Percentiles rank a stretch among this genome's conserved stretches.
Evolutionary conservation across 2,888 invertebrate genomes (phyloP).

Genomic region (Lithophane semibrunnea): DNA sequence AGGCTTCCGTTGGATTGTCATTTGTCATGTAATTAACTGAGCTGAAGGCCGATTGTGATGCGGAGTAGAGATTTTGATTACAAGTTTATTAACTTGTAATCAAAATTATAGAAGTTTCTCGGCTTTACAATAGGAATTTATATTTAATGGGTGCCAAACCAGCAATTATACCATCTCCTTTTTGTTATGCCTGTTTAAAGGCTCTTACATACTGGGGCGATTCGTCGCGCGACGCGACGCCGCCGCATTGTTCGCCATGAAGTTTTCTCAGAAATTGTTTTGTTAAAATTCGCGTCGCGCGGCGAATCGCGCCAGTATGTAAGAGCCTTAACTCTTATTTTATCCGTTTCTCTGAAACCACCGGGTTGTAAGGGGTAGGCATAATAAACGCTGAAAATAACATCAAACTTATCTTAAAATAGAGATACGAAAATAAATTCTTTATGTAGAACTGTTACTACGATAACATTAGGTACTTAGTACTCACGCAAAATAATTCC

Average conservation of each 20-base stretch:
- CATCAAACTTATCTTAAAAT: background rate
- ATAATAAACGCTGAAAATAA: background rate
- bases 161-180: background rate
- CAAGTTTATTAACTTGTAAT: background rate
- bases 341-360: background rate
- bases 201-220: too few relatives aligned
- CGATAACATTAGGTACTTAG: background rate
- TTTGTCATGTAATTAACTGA: constrained; percentile 41
- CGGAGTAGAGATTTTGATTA: background rate
- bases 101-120: background rate
- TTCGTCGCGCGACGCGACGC: too few relatives aligned
- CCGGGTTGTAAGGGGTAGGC: background rate
- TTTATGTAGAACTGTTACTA: too few relatives aligned
- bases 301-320: too few relatives aligned
- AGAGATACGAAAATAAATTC: background rate
- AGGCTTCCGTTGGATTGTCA: constrained; percentile 24
- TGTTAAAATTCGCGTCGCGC: too few relatives aligned
- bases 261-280: too few relatives aligned
- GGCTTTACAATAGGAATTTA: background rate
- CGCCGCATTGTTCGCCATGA: too few relatives aligned
- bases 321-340: too few relatives aligned
- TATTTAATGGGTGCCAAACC: background rate
- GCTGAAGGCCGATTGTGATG: constrained; percentile 21
- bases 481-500: background rate
- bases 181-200: background rate